Conservation (phyloP, 2,113 vertebrate genomes). For the Larimichthys crocea region DNA sequence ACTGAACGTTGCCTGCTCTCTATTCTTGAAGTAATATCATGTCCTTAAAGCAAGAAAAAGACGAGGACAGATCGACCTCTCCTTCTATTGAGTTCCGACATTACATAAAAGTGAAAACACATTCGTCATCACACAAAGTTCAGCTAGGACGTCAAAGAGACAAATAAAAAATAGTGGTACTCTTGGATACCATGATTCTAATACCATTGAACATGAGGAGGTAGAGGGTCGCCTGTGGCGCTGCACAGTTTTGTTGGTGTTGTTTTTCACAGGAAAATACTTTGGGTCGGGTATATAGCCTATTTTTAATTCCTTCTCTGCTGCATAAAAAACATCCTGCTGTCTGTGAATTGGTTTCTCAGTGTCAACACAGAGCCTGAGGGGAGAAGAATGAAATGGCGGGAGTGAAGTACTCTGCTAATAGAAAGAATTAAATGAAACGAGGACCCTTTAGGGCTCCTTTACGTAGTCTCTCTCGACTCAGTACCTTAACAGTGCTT, state of each 20-base stretch:
- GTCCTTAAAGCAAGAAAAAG: not conserved
- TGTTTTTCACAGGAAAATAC: slow-evolving; percentile 7
- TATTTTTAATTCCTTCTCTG: slow-evolving; percentile 34
- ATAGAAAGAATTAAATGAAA: slow-evolving; percentile 60
- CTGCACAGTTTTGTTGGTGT: not conserved
- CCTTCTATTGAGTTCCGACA: not conserved
- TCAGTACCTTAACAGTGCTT: slow-evolving; percentile 16
- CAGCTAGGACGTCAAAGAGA: not conserved
- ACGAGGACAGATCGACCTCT: not conserved
- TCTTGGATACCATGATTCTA: not conserved
- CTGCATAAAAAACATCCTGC: slow-evolving; percentile 19
- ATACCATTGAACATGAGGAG: not conserved
- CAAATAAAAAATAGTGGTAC: not conserved
- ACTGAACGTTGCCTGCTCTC: not conserved
- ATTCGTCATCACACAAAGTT: not conserved
- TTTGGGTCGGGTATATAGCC: not conserved
- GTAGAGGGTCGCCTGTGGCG: not conserved
- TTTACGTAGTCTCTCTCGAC: slow-evolving; percentile 15
- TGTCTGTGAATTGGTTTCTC: slow-evolving; percentile 13
- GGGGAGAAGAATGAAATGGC: slow-evolving; percentile 40
- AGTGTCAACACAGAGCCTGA: slow-evolving; percentile 22
- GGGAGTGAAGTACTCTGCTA: slow-evolving; percentile 33
- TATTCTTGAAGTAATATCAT: not conserved
- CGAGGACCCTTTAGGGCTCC: slow-evolving; percentile 44
- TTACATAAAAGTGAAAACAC: not conserved